Conservation (phyloP, 1,140 invertebrate species). For the Euura lappo region DNA sequence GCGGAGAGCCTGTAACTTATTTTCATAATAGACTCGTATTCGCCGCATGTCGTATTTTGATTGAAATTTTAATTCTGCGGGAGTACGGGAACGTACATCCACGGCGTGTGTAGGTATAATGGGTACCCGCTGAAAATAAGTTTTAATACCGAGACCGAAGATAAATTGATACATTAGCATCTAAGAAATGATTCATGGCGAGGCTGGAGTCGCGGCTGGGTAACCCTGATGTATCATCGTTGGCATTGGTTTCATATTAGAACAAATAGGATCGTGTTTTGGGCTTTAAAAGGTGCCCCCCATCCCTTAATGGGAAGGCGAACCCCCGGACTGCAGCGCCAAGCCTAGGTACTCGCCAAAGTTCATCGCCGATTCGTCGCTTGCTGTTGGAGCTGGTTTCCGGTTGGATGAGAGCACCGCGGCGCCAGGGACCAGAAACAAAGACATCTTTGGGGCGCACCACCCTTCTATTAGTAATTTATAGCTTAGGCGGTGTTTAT, state of each 20-base stretch:
- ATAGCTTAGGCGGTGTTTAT: conserved; percentile 28
- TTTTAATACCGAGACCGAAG: conserved; percentile 51
- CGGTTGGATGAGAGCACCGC: neutral
- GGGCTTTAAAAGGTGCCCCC: conserved; percentile 13
- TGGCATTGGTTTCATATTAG: conserved; percentile 53
- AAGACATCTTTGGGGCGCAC: neutral
- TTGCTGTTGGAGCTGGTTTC: neutral
- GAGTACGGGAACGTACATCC: neutral
- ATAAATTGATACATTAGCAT: conserved; percentile 56
- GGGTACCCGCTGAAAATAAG: conserved; percentile 28
- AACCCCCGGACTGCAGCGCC: conserved; percentile 15
- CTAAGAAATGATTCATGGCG: conserved; percentile 50
- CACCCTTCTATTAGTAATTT: conserved; percentile 21
- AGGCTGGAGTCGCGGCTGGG: conserved; percentile 22
- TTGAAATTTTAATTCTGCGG: neutral
- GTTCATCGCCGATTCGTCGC: neutral
- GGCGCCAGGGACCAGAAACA: neutral
- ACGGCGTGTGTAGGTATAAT: neutral
- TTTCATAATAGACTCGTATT: neutral
- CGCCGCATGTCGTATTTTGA: neutral
- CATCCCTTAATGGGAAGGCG: conserved; percentile 13
- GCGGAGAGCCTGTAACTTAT: too few relatives aligned
- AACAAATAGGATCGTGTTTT: conserved; percentile 38
- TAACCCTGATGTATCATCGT: conserved; percentile 46
- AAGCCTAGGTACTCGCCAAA: neutral